Evolutionary conservation across 2,797 vertebrate genomes (phyloP), one percentile per base, ranked within the genome.

Genomic region (Emydoidea blandingii): DNA sequence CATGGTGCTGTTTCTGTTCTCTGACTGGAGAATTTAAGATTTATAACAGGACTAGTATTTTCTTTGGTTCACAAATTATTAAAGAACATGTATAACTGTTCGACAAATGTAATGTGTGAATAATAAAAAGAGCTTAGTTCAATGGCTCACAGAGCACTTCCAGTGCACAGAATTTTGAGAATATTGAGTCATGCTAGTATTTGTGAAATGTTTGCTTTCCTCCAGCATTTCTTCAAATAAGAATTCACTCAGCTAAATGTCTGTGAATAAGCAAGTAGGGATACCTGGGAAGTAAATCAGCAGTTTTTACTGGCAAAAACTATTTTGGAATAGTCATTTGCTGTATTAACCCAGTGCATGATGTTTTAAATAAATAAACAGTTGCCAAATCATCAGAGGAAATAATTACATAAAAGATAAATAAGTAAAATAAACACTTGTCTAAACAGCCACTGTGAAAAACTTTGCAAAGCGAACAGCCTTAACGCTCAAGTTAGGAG

Each of bases 221-320:
- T 59, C 44, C 85, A 85, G 81, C 81, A 93, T 87, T 95, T 89
- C 83, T 93, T 83, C 88, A 94, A 94, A 87, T 93, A 65, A 94
- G 84, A 97, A 89, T 85, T 16, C 50, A 84, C 93, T 94, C 74
- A 47, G 47, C 44, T 47, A 47, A 76, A 16, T 76, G 41, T 31
- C 88, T 89, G n/a, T 90, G 21, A 88, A 95, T 96, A 96, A 76
- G 91, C 37, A 94, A 92, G 50, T 18, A 72, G 53, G 95, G 14
- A 44, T 57, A 94, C 19, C 72, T 79, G 52, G 0, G 0, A n/a
- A 76, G 25, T 93, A 91, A 94, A 85, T 95, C 95, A 97, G 88
- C 86, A 90, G 76, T 68, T 95, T 94, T 94, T 96, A 31, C 89
- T 95, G 92, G 94, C 81, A 72, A 19, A 62, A 52, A 19, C 44